A percentile compares a stretch with the other conserved stretches of the same genome.
phyloP scores from a whole-genome alignment of 2,113 vertebrate species.

The Ceuthmochares aereus region DNA sequence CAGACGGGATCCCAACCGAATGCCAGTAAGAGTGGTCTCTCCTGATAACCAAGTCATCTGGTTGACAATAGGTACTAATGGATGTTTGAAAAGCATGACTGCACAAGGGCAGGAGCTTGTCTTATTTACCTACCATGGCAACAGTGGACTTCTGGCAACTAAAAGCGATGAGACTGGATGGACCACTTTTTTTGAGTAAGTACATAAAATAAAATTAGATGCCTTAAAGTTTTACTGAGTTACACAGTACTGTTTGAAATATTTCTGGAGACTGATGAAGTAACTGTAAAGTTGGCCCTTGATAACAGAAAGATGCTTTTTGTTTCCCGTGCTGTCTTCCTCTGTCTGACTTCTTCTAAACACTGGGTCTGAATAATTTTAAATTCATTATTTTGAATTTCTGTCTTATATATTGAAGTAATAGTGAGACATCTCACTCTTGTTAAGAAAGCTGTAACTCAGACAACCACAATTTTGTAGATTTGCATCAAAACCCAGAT shows the following conservation, averaged over 20 bases:
- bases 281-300: neutral
- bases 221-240: neutral
- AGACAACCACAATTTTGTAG: slow-evolving; percentile 44
- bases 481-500: slow-evolving; percentile 65
- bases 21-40: slow-evolving; percentile 93
- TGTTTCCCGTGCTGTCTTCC: neutral
- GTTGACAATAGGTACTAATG: slow-evolving; percentile 93
- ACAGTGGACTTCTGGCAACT: slow-evolving; percentile 93
- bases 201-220: slow-evolving; percentile 14
- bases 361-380: neutral
- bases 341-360: neutral
- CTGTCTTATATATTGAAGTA: slow-evolving; percentile 44
- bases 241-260: neutral
- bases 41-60: slow-evolving; percentile 98
- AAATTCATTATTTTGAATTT: slow-evolving; percentile 18
- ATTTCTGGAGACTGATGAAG: neutral
- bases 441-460: slow-evolving; percentile 53
- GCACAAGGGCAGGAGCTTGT: slow-evolving; percentile 93
- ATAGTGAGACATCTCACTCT: slow-evolving; percentile 53
- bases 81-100: slow-evolving; percentile 92
- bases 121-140: slow-evolving; percentile 95
- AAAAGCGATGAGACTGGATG: slow-evolving; percentile 96
- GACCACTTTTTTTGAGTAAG: slow-evolving; percentile 99
- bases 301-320: neutral
- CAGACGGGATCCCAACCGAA: slow-evolving; percentile 89